phyloP scores from a whole-genome alignment of 2,888 invertebrate species.

The Melanostoma scalare region DNA sequence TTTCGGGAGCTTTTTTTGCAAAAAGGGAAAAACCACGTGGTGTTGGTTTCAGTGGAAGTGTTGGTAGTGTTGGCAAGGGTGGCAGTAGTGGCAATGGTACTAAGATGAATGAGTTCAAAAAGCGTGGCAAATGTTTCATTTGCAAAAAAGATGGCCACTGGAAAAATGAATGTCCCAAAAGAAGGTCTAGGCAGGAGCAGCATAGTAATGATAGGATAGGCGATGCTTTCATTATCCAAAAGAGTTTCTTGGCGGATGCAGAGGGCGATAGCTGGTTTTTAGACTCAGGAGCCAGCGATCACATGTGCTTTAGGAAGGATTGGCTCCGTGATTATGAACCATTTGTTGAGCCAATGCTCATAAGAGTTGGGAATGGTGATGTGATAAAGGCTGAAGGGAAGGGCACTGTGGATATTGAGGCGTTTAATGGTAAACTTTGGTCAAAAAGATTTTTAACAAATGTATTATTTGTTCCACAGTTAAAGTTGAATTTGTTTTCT shows the following conservation, averaged over 20 bases:
- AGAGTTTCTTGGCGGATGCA: background rate
- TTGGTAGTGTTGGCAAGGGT: too few relatives aligned
- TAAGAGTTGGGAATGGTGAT: slow-evolving; percentile 56
- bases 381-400: slow-evolving; percentile 51
- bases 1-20: slow-evolving; percentile 17
- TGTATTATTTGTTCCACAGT: slow-evolving; percentile 69
- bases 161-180: slow-evolving; percentile 19
- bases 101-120: background rate
- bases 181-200: background rate
- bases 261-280: slow-evolving; percentile 30
- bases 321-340: slow-evolving; percentile 36
- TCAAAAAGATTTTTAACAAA: slow-evolving; percentile 56
- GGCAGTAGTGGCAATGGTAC: too few relatives aligned
- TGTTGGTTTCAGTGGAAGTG: background rate
- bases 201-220: background rate
- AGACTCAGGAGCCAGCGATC: slow-evolving; percentile 41
- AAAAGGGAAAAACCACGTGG: slow-evolving; percentile 8
- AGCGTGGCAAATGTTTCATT: slow-evolving; percentile 11
- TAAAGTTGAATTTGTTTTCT: slow-evolving; percentile 73
- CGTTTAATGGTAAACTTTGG: slow-evolving; percentile 68
- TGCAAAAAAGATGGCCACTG: slow-evolving; percentile 20
- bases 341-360: slow-evolving; percentile 15
- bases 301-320: slow-evolving; percentile 25
- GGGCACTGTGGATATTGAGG: slow-evolving; percentile 64
- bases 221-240: slow-evolving; percentile 9